Conservation (phyloP, 1,140 invertebrate genomes). For the Halesus radiatus region DNA sequence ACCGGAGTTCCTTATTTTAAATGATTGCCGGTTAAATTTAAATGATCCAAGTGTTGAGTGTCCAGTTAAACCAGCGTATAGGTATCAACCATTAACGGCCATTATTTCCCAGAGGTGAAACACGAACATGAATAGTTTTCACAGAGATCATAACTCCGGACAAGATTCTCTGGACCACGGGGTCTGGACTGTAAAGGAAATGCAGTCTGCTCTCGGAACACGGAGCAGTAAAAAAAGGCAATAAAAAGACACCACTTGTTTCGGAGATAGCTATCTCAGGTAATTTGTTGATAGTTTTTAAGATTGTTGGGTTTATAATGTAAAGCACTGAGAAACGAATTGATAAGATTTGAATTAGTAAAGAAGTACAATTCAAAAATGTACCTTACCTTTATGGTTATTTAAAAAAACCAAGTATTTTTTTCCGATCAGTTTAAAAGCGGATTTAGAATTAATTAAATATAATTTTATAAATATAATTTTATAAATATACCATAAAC, state of each 20-base stretch:
- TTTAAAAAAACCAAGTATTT: too few species aligned
- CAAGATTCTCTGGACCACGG: neutral
- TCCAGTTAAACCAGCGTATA: too few species aligned
- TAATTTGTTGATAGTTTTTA: constrained; percentile 17
- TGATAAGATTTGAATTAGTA: too few species aligned
- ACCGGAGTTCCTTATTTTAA: too few species aligned
- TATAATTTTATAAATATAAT: too few species aligned
- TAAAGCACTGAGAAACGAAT: too few species aligned
- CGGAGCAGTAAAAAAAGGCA: neutral
- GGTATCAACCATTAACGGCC: neutral
- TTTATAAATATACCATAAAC: too few species aligned
- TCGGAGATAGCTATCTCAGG: neutral
- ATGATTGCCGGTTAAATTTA: neutral
- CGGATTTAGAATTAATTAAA: too few species aligned
- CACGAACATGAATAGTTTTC: constrained; percentile 21
- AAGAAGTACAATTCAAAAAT: too few species aligned
- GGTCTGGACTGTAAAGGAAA: too few species aligned
- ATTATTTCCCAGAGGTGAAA: constrained; percentile 12
- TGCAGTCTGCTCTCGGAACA: neutral
- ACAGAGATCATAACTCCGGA: constrained; percentile 20
- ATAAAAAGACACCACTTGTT: neutral
- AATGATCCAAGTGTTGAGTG: neutral
- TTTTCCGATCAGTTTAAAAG: too few species aligned
- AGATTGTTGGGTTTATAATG: neutral
- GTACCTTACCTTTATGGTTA: too few species aligned